Base-by-base conservation (phyloP, 2,797 vertebrate species). In the Gymnodraco acuticeps region DNA sequence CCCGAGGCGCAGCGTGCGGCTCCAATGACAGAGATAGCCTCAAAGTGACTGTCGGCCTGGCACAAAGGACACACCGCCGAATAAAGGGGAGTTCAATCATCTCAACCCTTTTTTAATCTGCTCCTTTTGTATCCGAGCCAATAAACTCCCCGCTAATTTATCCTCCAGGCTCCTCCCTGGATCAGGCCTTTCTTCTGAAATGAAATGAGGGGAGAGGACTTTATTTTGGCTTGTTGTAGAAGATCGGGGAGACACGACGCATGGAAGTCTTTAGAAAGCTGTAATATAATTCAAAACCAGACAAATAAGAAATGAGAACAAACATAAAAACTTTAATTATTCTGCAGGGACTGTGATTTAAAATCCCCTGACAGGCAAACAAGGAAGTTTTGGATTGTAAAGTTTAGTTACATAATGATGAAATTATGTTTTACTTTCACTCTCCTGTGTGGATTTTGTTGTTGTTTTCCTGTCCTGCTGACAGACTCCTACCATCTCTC, bases 21-120 rank as follows among this genome's bases (percentile, higher is more conserved):
- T 87, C 64, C 31, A 81, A 88, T 85, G 90, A 91, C 87, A 83
- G 85, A 64, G 90, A 93, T 93, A 88, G 79, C 87, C 94, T 95
- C 91, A 86, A 93, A 94, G 93, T 83, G 87, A 92, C 81, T 83
- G 84, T 66, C 86, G 80, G 89, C 77, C 78, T 23, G 58, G 77
- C 87, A 93, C 92, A 95, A 93, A 94, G 80, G 86, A 3, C 23
- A 88, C 88, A 61, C 83, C 75, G 52, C 17, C 67, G 86, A 90
- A 94, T 87, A 94, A 93, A 93, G 87, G 82, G 69, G 66, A 91
- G 91, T 93, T 92, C 88, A 92, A 88, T 93, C 91, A 88, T 89
- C 88, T 89, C 87, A 78, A 71, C 83, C 84, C 83, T 89, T 90
- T 64, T 94, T 92, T 88, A 92, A 87, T 90, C 88, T 85, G 73